Conservation (phyloP, 2,113 vertebrate species). For the Centropristis striata region DNA sequence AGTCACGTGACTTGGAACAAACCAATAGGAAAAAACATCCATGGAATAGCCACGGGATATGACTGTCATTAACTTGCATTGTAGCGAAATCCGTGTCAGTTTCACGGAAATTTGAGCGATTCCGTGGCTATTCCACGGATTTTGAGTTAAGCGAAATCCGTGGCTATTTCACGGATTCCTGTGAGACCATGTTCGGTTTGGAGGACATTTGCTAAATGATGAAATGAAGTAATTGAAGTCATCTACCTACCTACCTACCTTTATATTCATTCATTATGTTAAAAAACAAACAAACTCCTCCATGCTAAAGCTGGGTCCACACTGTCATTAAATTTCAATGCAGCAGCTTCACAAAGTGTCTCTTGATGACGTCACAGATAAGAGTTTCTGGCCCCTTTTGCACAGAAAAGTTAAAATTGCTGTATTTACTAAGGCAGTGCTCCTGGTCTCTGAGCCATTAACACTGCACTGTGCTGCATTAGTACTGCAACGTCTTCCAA, state of each 20-base stretch:
- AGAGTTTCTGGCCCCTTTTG: constrained; percentile 31
- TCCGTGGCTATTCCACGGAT: too few species aligned
- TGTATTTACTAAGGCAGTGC: constrained; percentile 44
- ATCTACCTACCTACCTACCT: not conserved
- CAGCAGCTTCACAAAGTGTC: constrained; percentile 15
- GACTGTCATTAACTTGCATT: too few species aligned
- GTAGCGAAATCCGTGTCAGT: too few species aligned
- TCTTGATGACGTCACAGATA: constrained; percentile 46
- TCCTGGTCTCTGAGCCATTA: constrained; percentile 54
- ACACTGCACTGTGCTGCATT: constrained; percentile 51
- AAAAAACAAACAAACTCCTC: not conserved
- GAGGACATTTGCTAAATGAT: too few species aligned
- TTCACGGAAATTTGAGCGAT: too few species aligned
- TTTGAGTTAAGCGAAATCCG: too few species aligned
- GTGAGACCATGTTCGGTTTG: too few species aligned
- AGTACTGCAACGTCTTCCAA: constrained; percentile 48
- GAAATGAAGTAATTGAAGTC: too few species aligned
- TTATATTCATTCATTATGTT: not conserved
- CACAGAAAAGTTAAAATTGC: constrained; percentile 40
- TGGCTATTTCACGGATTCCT: too few species aligned
- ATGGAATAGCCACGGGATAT: too few species aligned
- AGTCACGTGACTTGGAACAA: too few species aligned
- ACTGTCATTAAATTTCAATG: constrained; percentile 55
- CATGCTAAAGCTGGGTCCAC: constrained; percentile 8
- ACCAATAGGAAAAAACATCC: too few species aligned